Base-by-base conservation (phyloP, 2,797 vertebrate species). In the Oryzias sinensis region DNA sequence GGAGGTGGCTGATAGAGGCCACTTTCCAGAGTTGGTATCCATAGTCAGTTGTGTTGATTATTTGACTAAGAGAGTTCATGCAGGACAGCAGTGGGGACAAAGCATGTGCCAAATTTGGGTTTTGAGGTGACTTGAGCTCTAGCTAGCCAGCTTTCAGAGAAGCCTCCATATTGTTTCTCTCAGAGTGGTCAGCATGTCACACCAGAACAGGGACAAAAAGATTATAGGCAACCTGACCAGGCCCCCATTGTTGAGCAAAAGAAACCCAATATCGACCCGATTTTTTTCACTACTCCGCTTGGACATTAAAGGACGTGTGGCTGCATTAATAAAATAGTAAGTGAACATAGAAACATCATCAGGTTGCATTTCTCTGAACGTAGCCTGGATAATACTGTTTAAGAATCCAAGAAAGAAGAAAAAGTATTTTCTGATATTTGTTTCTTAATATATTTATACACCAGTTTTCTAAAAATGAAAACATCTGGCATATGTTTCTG, bases 311-410 rank as follows among this genome's bases (percentile, higher is more conserved):
- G 80, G 83, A 81, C 88, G 88, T 91, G 92, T 92, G 93, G 88
- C 83, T 42, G 60, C 89, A 95, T 98, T 85, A 97, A 97, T 97
- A 95, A 97, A 94, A 93, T 62, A 92, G 71, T 55, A 60, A 75
- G 68, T 48, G 85, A 90, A 89, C 88, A 76, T 53, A 87, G 67
- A 77, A 14, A 20, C 68, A 79, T 46, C 49, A 76, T 91, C 84
- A 63, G 85, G 79, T 88, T 86, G 63, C 80, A 29, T 70, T 56
- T 40, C 37, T 56, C 37, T 24, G 2, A 18, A 6, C 37, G 22
- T 24, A 45, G 3, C 33, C 51, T 33, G 42, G 42, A 53, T 40
- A 16, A 5, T 5, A 14, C 18, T 47, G n/a, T 45, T 42, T 4
- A 55, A 47, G 20, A 58, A 29, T 48, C 6, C 17, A 42, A 22